Percentiles rank a stretch among this genome's conserved stretches.
phyloP scores from a whole-genome alignment of 2,888 invertebrate species.

The Tuberolachnus salignus region DNA sequence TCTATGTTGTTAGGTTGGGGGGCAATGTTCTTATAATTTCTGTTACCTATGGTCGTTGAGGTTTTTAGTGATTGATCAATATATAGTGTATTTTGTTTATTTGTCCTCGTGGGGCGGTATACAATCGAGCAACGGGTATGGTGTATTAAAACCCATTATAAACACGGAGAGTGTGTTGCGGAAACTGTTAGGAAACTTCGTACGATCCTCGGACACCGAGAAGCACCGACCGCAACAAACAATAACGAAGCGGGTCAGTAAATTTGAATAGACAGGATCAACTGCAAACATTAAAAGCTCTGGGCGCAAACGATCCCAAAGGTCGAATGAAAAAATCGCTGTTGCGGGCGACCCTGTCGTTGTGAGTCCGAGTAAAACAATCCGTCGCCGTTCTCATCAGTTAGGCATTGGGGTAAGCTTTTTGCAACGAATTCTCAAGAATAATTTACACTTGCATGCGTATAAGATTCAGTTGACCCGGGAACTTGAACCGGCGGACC shows the following conservation, averaged over 20 bases:
- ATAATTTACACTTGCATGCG: too few species aligned
- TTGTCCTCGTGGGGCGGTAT: neutral
- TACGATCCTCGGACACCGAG: constrained; percentile 12
- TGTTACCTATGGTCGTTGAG: neutral
- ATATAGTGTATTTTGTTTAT: neutral
- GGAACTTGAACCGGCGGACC: too few species aligned
- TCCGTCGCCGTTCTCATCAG: too few species aligned
- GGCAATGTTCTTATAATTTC: neutral
- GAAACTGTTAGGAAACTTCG: neutral
- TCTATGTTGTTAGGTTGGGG: neutral
- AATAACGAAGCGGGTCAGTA: neutral
- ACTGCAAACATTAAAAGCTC: neutral
- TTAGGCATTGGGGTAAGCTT: too few species aligned
- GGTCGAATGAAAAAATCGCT: too few species aligned
- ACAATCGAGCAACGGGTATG: neutral
- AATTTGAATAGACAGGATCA: constrained; percentile 7
- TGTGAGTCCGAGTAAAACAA: too few species aligned
- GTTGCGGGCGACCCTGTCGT: too few species aligned
- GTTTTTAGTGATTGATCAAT: neutral
- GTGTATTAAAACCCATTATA: neutral
- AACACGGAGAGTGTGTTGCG: neutral
- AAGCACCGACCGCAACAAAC: neutral
- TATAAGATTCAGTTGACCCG: too few species aligned
- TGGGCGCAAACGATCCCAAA: neutral
- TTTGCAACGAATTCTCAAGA: too few species aligned